These are phyloP conservation scores for Coreoperca whiteheadi DNA, from an alignment of 2,113 vertebrate species.

Conservation along the genomic window DNA sequence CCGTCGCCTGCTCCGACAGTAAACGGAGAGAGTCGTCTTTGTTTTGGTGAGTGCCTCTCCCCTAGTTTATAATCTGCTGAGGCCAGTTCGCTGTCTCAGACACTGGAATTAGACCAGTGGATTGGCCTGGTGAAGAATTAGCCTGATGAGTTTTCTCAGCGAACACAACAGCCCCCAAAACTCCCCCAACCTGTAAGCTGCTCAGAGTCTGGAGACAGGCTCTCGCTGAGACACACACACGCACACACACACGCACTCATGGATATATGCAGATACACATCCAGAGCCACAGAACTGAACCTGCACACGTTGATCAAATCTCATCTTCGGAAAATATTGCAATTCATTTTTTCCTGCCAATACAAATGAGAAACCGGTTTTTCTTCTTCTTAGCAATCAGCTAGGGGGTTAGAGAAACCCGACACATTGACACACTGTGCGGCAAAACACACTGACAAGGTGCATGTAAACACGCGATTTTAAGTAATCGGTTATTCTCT, in stretches of 20 bases:
- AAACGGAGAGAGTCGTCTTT: slow-evolving; percentile 64
- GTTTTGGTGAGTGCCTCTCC: slow-evolving; percentile 62
- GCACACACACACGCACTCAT: neutral
- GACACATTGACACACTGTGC: neutral
- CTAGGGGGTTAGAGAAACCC: no score
- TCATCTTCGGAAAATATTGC: neutral
- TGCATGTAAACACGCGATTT: neutral
- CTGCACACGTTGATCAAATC: neutral
- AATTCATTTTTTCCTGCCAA: neutral
- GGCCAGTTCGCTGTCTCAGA: slow-evolving; percentile 68
- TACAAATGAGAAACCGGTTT: neutral
- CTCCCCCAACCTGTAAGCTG: slow-evolving; percentile 71
- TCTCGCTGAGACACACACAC: slow-evolving; percentile 44
- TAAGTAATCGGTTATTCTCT: neutral
- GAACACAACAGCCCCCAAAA: slow-evolving; percentile 17
- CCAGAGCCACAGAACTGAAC: neutral
- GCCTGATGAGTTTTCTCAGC: slow-evolving; percentile 65
- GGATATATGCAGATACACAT: neutral
- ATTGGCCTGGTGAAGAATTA: slow-evolving; percentile 78
- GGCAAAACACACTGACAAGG: neutral
- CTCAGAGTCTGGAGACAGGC: slow-evolving; percentile 71
- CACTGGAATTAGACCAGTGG: slow-evolving; percentile 74
- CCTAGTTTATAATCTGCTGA: slow-evolving; percentile 63
- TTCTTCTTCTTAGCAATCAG: neutral
- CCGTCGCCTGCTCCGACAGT: neutral